Percentiles rank a stretch among this genome's conserved stretches.
These are phyloP conservation scores for Amaurobius ferox DNA, from an alignment of 2,888 invertebrate genomes.

Conservation along the genomic window DNA sequence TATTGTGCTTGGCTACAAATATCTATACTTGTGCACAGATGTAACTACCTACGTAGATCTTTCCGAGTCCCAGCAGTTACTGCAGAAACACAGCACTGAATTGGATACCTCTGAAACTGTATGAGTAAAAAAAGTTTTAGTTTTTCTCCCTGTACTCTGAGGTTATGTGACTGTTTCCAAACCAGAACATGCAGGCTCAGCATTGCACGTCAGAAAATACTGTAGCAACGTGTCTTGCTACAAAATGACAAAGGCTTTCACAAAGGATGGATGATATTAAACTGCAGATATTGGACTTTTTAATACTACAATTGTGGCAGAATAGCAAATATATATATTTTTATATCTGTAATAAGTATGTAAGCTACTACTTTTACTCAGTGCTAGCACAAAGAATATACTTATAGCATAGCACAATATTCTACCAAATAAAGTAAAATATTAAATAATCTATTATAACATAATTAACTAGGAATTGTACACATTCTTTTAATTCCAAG, in stretches of 20 bases:
- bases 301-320: slow-evolving; percentile 37
- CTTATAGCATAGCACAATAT: slow-evolving; percentile 56
- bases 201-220: slow-evolving; percentile 12
- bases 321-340: slow-evolving; percentile 39
- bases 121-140: not conserved
- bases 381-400: slow-evolving; percentile 69
- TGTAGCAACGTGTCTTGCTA: slow-evolving; percentile 17
- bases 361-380: slow-evolving; percentile 43
- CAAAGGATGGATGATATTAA: slow-evolving; percentile 39
- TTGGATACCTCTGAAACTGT: not conserved
- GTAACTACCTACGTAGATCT: slow-evolving; percentile 29
- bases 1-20: slow-evolving; percentile 64
- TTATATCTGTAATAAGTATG: slow-evolving; percentile 27
- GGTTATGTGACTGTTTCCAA: not conserved
- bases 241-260: slow-evolving; percentile 27
- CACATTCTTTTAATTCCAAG: slow-evolving; percentile 36
- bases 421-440: slow-evolving; percentile 28
- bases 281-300: slow-evolving; percentile 27
- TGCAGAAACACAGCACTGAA: slow-evolving; percentile 23
- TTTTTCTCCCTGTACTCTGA: slow-evolving; percentile 13
- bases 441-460: slow-evolving; percentile 48
- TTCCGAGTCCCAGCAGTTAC: slow-evolving; percentile 13
- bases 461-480: slow-evolving; percentile 33
- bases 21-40: slow-evolving; percentile 61
- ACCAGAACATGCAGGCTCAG: slow-evolving; percentile 14